Evolutionary conservation across 2,888 invertebrate species (phyloP).

Genomic region (Rotaria socialis): DNA sequence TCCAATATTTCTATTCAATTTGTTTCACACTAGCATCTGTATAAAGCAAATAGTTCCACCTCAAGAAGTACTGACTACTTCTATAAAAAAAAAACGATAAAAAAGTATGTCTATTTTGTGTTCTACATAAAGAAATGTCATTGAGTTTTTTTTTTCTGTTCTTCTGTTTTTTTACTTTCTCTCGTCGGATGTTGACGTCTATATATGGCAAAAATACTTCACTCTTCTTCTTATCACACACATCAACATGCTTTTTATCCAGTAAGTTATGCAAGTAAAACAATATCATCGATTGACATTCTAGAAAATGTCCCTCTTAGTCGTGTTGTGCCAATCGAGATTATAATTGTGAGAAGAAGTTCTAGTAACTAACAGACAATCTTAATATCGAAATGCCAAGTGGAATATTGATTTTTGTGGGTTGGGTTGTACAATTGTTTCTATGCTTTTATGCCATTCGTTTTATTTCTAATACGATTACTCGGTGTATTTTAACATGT

Average conservation of each 20-base stretch:
- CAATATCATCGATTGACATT: not conserved
- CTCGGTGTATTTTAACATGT: not conserved
- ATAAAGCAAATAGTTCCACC: too few species aligned
- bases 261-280: not conserved
- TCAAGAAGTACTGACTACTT: too few species aligned
- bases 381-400: not conserved
- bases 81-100: too few species aligned
- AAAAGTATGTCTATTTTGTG: too few species aligned
- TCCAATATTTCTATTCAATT: too few species aligned
- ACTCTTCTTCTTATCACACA: not conserved
- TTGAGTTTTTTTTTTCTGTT: not conserved
- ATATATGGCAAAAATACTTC: not conserved
- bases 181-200: not conserved
- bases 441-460: not conserved
- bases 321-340: not conserved
- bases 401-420: not conserved
- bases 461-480: not conserved
- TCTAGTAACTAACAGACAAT: not conserved
- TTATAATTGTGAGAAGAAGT: not conserved
- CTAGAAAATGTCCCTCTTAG: not conserved
- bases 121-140: too few species aligned
- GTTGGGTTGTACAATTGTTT: not conserved
- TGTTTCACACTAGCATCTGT: too few species aligned
- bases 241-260: not conserved
- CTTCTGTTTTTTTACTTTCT: not conserved